A percentile compares a stretch with the other conserved stretches of the same genome.
Conservation (phyloP, 2,888 invertebrate genomes). For the Philereme vetulata region DNA sequence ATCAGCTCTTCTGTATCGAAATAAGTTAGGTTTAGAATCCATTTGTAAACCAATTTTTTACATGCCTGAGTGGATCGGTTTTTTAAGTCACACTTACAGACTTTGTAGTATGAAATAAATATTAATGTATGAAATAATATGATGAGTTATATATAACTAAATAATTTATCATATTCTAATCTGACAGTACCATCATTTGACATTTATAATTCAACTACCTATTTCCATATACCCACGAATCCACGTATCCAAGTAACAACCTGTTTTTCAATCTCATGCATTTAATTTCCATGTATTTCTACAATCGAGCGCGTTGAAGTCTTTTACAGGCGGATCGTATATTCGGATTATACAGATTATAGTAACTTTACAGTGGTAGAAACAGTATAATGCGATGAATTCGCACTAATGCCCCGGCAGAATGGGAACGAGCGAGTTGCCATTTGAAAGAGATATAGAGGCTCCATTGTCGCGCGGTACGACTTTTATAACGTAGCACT, state of each 20-base stretch:
- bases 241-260: background rate
- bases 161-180: too few relatives aligned
- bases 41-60: too few relatives aligned
- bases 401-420: constrained; percentile 39
- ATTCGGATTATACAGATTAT: background rate
- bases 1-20: too few relatives aligned
- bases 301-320: constrained; percentile 31
- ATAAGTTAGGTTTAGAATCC: too few relatives aligned
- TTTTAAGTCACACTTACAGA: too few relatives aligned
- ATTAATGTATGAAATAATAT: too few relatives aligned
- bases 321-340: constrained; percentile 25
- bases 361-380: constrained; percentile 11
- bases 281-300: constrained; percentile 15
- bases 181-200: background rate
- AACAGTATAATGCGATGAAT: constrained; percentile 31
- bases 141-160: too few relatives aligned
- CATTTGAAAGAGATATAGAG: constrained; percentile 52
- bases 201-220: background rate
- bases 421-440: constrained; percentile 65
- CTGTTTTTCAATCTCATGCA: constrained; percentile 6
- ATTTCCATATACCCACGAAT: background rate
- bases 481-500: background rate
- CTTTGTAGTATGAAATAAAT: too few relatives aligned
- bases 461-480: constrained; percentile 45
- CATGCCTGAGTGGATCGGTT: too few relatives aligned